Evolutionary conservation across 53 echinoderm and acorn worm genomes (phyloP).

Genomic region (Henricia sp.): DNA sequence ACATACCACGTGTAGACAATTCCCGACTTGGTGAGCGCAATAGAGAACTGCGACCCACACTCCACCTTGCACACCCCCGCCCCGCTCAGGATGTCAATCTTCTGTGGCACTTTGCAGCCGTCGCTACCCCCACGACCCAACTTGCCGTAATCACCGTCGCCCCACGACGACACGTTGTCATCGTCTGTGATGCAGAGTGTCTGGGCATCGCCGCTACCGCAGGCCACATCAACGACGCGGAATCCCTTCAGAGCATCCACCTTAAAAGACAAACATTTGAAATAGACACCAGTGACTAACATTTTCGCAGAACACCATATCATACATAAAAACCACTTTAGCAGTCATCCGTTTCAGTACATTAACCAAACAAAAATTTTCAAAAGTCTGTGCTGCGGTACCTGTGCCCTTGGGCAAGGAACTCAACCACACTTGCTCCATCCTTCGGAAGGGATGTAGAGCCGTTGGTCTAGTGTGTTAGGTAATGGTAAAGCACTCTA

Average conservation of each 20-base stretch:
- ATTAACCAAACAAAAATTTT: too few species aligned
- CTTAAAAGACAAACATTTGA: too few species aligned
- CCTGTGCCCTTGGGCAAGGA: too few species aligned
- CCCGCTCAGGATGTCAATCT: conserved; percentile 83
- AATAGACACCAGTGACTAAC: too few species aligned
- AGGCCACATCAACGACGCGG: conserved; percentile 94
- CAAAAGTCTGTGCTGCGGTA: too few species aligned
- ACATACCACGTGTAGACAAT: conserved; percentile 93
- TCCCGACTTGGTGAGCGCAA: conserved; percentile 89
- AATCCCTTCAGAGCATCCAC: conserved; percentile 87
- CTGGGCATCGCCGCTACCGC: conserved; percentile 97
- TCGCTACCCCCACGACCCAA: conserved; percentile 96
- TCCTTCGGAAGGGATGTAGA: too few species aligned
- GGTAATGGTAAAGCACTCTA: too few species aligned
- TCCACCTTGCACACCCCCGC: conserved; percentile 96
- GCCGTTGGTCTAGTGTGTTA: too few species aligned
- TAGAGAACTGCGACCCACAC: conserved; percentile 98
- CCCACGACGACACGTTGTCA: conserved; percentile 98
- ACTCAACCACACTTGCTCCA: too few species aligned
- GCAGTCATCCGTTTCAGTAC: conserved; percentile 92
- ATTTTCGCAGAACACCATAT: too few species aligned
- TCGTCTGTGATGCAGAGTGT: conserved; percentile 95
- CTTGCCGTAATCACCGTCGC: conserved; percentile 98
- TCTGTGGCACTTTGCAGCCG: conserved; percentile 95
- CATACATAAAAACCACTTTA: conserved; percentile 49